Evolutionary conservation across 1,140 invertebrate genomes (phyloP).

Genomic region (Drosophila varians): DNA sequence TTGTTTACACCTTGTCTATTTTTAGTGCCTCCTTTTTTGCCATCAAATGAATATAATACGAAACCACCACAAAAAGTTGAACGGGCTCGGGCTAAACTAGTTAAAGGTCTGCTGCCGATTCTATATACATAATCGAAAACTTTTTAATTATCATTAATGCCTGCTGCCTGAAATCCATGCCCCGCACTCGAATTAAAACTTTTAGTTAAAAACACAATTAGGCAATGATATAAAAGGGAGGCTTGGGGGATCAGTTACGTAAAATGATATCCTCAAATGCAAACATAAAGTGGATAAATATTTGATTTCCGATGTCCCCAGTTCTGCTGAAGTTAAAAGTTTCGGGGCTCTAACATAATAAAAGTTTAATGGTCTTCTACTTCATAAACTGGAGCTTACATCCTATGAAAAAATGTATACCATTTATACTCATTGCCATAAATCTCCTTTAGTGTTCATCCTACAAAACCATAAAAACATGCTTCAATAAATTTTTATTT

Average conservation of each 20-base stretch:
- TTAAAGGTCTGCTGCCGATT: conserved; percentile 21
- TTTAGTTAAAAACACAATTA: conserved; percentile 47
- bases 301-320: conserved; percentile 30
- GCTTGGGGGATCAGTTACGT: conserved; percentile 9
- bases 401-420: background rate
- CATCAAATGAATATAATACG: conserved; percentile 15
- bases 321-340: background rate
- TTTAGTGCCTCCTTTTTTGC: conserved; percentile 20
- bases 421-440: background rate
- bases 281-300: conserved; percentile 60
- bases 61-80: conserved; percentile 23
- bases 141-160: conserved; percentile 68
- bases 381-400: no score
- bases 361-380: background rate
- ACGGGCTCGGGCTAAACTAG: conserved; percentile 21
- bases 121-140: conserved; percentile 42
- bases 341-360: background rate
- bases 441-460: background rate
- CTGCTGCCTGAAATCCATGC: conserved; percentile 36
- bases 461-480: background rate
- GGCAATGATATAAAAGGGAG: conserved; percentile 8
- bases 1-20: conserved; percentile 44
- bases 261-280: conserved; percentile 51
- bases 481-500: background rate
- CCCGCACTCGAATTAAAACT: conserved; percentile 12